Percentiles rank a stretch among this genome's conserved stretches.
Conservation (phyloP, 2,888 invertebrate species). For the Pheosia tremula region DNA sequence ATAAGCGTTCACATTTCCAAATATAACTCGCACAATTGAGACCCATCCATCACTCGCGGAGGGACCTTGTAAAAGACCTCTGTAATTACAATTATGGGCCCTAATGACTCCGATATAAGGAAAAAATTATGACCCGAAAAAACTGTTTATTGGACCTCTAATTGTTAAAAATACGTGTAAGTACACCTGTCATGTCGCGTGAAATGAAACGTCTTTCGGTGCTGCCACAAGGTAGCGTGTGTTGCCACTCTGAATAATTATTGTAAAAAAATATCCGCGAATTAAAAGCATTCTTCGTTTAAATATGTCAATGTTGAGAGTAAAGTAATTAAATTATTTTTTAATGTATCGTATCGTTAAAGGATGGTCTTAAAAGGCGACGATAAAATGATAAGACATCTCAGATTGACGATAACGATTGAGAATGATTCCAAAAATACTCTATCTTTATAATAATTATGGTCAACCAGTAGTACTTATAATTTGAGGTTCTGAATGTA, state of each 20-base stretch:
- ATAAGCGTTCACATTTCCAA: conserved; percentile 13
- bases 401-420: neutral
- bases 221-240: neutral
- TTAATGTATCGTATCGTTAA: neutral
- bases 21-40: conserved; percentile 28
- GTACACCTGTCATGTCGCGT: conserved; percentile 28
- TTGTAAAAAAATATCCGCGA: conserved; percentile 19
- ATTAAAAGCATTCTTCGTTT: conserved; percentile 15
- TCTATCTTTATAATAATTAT: no score
- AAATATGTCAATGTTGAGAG: neutral
- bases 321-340: neutral
- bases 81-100: conserved; percentile 46
- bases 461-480: no score
- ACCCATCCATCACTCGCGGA: conserved; percentile 38
- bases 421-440: neutral
- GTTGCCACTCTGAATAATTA: conserved; percentile 16
- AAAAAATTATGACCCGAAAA: conserved; percentile 51
- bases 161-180: conserved; percentile 52
- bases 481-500: no score
- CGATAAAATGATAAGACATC: neutral
- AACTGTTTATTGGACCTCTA: conserved; percentile 53
- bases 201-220: conserved; percentile 7
- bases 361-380: neutral
- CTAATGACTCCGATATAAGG: conserved; percentile 58
- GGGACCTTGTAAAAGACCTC: conserved; percentile 24